Conservation (phyloP, 2,113 vertebrate genomes). For the Phainopepla nitens region DNA sequence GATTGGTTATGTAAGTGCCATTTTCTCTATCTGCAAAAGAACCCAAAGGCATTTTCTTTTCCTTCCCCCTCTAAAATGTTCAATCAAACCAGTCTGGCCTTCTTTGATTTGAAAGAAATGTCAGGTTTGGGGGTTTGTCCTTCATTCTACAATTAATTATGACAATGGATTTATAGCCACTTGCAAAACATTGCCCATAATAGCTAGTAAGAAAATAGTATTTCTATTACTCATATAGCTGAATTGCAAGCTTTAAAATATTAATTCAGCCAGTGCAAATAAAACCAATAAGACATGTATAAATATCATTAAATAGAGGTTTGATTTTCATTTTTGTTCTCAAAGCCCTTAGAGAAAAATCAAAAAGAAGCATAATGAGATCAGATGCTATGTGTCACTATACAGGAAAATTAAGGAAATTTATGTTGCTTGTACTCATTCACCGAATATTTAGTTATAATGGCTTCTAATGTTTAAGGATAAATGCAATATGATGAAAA, state of each 20-base stretch:
- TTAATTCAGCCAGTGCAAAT: background rate
- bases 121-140: background rate
- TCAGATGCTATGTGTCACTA: background rate
- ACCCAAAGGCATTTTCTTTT: background rate
- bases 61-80: background rate
- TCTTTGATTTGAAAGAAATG: slow-evolving; percentile 5
- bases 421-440: background rate
- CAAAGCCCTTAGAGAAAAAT: background rate
- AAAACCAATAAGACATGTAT: background rate
- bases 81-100: background rate
- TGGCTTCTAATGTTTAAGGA: background rate
- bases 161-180: background rate
- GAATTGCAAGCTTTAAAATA: background rate
- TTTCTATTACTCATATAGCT: background rate
- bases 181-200: background rate
- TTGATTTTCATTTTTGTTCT: background rate
- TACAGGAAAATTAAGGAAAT: background rate
- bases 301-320: background rate
- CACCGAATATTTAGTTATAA: background rate
- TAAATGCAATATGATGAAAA: background rate
- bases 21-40: background rate
- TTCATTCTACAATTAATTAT: background rate
- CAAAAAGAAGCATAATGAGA: background rate
- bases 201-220: background rate
- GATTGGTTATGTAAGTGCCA: background rate